Evolutionary conservation across 1,140 invertebrate genomes (phyloP).

Genomic region (Pseudomyrmex dendroicus): DNA sequence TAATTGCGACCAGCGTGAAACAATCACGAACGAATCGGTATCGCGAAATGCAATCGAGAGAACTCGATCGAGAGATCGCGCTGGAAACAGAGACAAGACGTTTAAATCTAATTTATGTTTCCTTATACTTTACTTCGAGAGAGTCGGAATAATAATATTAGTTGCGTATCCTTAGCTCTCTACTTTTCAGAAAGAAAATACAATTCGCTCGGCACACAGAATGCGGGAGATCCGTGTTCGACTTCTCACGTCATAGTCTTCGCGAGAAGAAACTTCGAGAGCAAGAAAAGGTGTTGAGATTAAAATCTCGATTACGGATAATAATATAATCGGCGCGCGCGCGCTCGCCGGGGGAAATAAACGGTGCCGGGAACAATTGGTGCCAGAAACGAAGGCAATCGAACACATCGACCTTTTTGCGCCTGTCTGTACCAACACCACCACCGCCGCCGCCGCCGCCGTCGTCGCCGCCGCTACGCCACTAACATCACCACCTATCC

Average conservation of each 20-base stretch:
- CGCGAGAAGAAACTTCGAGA: constrained; percentile 2
- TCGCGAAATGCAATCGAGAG: constrained; percentile 50
- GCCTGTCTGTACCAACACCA: neutral
- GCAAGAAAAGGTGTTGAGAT: constrained; percentile 11
- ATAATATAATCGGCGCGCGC: constrained; percentile 29
- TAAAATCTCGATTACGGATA: constrained; percentile 29
- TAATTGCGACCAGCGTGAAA: constrained; percentile 62
- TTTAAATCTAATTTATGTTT: constrained; percentile 50
- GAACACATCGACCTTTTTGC: constrained; percentile 20
- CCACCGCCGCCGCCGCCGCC: neutral
- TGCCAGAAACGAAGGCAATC: constrained; percentile 4
- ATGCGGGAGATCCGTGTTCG: neutral
- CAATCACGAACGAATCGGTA: constrained; percentile 59
- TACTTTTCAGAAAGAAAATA: neutral
- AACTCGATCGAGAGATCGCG: constrained; percentile 21
- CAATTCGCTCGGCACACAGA: neutral
- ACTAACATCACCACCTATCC: constrained; percentile 49
- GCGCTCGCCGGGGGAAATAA: constrained; percentile 2
- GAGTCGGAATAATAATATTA: neutral
- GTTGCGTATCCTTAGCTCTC: constrained; percentile 15
- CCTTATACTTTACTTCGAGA: neutral
- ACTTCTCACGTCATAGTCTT: neutral
- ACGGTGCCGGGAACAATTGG: constrained; percentile 32
- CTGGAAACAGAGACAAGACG: constrained; percentile 46
- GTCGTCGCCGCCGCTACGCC: constrained; percentile 14